Percentiles rank a stretch among this genome's conserved stretches.
These are phyloP conservation scores for Scortum barcoo DNA, from an alignment of 2,113 vertebrate genomes.

Conservation along the genomic window DNA sequence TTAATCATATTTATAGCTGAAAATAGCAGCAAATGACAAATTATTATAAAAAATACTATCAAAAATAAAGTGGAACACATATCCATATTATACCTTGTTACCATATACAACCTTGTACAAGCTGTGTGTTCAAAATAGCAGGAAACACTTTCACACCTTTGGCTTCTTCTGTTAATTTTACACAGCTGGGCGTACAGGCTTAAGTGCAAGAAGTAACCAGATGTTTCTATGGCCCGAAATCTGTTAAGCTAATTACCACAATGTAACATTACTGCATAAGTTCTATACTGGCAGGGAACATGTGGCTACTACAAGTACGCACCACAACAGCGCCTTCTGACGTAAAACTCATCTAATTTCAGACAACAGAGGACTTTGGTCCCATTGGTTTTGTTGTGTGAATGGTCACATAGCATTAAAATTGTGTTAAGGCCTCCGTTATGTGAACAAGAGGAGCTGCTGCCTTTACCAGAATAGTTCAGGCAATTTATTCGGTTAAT, in stretches of 20 bases:
- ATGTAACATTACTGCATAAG: not conserved
- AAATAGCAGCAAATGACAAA: not conserved
- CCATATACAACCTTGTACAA: not conserved
- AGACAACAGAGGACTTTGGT: constrained; percentile 41
- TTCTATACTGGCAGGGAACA: not conserved
- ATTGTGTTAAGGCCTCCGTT: constrained; percentile 41
- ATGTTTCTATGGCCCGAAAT: constrained; percentile 6
- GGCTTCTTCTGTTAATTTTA: not conserved
- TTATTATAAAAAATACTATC: not conserved
- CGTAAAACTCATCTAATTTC: constrained; percentile 14
- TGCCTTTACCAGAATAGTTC: constrained; percentile 50
- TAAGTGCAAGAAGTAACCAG: not conserved
- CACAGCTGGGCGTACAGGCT: not conserved
- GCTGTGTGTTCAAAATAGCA: not conserved
- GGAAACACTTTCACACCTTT: not conserved
- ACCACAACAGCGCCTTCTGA: not conserved
- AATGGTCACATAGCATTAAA: constrained; percentile 40
- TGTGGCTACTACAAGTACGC: not conserved
- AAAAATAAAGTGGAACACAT: too few species aligned
- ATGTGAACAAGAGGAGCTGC: constrained; percentile 20
- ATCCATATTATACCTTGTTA: not conserved
- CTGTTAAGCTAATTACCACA: constrained; percentile 4
- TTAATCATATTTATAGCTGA: not conserved
- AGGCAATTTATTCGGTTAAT: constrained; percentile 45
- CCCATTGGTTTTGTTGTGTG: constrained; percentile 7